Conservation (phyloP, 2,113 vertebrate genomes). For the Sarotherodon lohbergeri region DNA sequence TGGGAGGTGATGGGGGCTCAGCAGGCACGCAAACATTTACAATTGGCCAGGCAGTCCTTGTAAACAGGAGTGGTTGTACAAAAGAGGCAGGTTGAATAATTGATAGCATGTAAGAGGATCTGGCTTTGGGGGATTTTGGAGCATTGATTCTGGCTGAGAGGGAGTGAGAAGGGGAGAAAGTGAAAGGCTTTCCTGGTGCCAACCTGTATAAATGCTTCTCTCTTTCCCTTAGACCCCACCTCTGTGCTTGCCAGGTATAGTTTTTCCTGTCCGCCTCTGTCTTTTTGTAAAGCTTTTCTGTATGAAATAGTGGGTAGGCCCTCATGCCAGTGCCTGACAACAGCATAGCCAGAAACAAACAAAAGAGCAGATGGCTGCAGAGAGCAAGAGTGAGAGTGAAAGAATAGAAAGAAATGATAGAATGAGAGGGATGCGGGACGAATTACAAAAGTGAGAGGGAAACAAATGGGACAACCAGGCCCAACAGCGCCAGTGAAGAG, state of each 20-base stretch:
- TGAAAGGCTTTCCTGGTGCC: constrained; percentile 45
- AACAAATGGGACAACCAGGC: neutral
- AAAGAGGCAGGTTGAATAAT: constrained; percentile 82
- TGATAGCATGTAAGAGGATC: constrained; percentile 78
- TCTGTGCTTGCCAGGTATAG: neutral
- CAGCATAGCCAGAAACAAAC: constrained; percentile 29
- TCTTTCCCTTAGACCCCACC: neutral
- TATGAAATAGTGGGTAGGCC: constrained; percentile 22
- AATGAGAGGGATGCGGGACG: neutral
- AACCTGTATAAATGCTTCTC: constrained; percentile 33
- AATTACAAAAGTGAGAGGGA: neutral
- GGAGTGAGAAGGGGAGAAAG: constrained; percentile 10
- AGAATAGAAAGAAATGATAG: neutral
- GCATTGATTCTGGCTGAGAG: constrained; percentile 74
- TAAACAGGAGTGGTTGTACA: constrained; percentile 83
- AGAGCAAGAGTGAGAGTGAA: neutral
- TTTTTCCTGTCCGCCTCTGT: neutral
- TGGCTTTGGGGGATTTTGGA: constrained; percentile 67
- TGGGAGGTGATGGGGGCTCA: constrained; percentile 59
- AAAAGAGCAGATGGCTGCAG: constrained; percentile 45
- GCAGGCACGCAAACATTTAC: constrained; percentile 77
- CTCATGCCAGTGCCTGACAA: constrained; percentile 8
- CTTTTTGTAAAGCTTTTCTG: neutral
- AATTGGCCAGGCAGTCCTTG: constrained; percentile 81
- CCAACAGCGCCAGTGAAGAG: neutral